Percentiles rank a stretch among this genome's conserved stretches.
Conservation (phyloP, 2,113 vertebrate species). For the Pongo pygmaeus region DNA sequence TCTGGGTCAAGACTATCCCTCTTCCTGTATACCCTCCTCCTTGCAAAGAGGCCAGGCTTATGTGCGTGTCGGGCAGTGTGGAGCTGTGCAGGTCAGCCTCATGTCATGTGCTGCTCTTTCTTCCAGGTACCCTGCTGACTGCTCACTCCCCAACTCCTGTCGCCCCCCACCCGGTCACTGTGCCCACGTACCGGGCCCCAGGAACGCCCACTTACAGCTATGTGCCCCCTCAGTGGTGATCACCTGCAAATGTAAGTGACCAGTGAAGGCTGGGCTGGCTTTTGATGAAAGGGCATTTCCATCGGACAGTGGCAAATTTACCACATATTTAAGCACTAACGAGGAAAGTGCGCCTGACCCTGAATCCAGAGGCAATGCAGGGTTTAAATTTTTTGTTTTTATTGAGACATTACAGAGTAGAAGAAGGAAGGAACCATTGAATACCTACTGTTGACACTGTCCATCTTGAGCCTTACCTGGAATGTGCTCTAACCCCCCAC, state of each 20-base stretch:
- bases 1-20: background rate
- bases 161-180: slow-evolving; percentile 93
- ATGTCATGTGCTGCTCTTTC: slow-evolving; percentile 44
- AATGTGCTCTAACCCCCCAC: too few species aligned
- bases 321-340: background rate
- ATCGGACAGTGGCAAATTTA: background rate
- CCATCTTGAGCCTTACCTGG: background rate
- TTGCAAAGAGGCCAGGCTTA: background rate
- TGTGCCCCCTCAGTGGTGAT: slow-evolving; percentile 98
- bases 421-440: background rate
- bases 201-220: slow-evolving; percentile 99
- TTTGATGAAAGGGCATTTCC: background rate
- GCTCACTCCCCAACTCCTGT: slow-evolving; percentile 96
- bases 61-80: background rate
- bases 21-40: background rate
- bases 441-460: background rate
- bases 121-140: slow-evolving; percentile 93
- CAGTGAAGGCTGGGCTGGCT: rapidly evolving
- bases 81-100: background rate
- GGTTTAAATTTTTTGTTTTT: background rate
- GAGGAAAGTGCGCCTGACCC: background rate
- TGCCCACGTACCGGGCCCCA: slow-evolving; percentile 95
- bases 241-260: slow-evolving; percentile 87
- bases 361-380: background rate
- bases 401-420: background rate